A percentile compares a stretch with the other conserved stretches of the same genome.
phyloP scores from a whole-genome alignment of 2,113 vertebrate species.

The Marmota monax region DNA sequence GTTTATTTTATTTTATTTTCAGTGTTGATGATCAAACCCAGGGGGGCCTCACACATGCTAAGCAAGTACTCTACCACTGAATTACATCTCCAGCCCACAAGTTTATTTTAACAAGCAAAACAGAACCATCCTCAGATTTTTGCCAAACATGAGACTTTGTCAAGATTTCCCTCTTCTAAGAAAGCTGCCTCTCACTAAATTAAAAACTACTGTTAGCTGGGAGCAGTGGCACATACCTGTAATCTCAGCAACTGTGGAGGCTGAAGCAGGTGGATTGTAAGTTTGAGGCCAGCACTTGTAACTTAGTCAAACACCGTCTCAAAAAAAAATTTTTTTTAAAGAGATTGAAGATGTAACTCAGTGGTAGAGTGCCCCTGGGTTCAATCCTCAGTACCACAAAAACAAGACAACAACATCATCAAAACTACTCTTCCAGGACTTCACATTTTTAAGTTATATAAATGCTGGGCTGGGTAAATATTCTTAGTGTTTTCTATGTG shows the following conservation, averaged over 20 bases:
- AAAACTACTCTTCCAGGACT: neutral
- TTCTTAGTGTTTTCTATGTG: neutral
- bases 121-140: neutral
- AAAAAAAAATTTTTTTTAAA: neutral
- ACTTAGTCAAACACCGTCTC: neutral
- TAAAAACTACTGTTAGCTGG: neutral
- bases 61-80: too few relatives aligned
- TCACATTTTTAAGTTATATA: neutral
- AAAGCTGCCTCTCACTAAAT: neutral
- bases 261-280: too few relatives aligned
- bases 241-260: neutral
- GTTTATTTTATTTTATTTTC: neutral
- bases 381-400: too few relatives aligned
- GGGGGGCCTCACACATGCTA: rapidly evolving
- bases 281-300: neutral
- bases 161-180: neutral
- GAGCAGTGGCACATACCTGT: neutral
- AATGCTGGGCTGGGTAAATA: conserved; percentile 10
- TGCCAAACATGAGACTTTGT: neutral
- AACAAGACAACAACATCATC: too few relatives aligned
- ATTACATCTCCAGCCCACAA: neutral
- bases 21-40: neutral
- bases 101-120: conserved; percentile 54
- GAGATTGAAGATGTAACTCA: too few relatives aligned
- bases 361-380: too few relatives aligned